Base-by-base conservation (phyloP, 2,888 invertebrate genomes). In the Seladonia tumulorum region DNA sequence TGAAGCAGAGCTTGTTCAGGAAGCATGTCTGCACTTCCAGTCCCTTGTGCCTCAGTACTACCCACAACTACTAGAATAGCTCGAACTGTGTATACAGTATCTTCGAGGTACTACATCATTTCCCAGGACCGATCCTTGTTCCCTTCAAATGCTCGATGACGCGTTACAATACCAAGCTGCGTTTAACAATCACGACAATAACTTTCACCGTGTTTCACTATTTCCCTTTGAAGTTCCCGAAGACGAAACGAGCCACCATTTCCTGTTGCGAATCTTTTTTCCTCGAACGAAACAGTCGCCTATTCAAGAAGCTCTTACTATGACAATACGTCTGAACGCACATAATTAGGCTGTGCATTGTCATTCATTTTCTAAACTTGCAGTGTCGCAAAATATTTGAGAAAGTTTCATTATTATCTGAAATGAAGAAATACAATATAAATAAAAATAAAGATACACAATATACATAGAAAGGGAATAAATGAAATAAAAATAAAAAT, bases 151-250 rank as follows among this genome's bases (percentile, higher is more conserved):
- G 42, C 42, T 42, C 74, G 82, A 82, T 63, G 75, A 82, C 82
- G 57, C 70, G 70, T 82, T 82, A 82, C 82, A 82, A 75, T 47
- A 70, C 70, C 82, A 39, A 47, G 35, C 45, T 35, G 81, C 81
- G 81, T 81, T 72, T 72, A 81, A 81, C 81, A 47, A 79, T 81
- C 71, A 47, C 71, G 81, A 74, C 81, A 47, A 82, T 71, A 70
- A 68, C 82, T 82, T 82, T 82, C 82, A 82, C 82, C 75, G 70
- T 63, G 60, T 82, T 82, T 71, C 74, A n/a, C 82, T 70, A 60
- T 75, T 75, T 82, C 74, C 81, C 73, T 82, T 81, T 79, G 81
- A 77, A 71, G 75, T 78, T 73, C 42, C 70, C 79, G 72, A 74
- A 66, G 79, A 82, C 72, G 70, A 53, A 82, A 84, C 70, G 25